Evolutionary conservation across 2,888 invertebrate species (phyloP).

Genomic region (Anarsia innoxiella): DNA sequence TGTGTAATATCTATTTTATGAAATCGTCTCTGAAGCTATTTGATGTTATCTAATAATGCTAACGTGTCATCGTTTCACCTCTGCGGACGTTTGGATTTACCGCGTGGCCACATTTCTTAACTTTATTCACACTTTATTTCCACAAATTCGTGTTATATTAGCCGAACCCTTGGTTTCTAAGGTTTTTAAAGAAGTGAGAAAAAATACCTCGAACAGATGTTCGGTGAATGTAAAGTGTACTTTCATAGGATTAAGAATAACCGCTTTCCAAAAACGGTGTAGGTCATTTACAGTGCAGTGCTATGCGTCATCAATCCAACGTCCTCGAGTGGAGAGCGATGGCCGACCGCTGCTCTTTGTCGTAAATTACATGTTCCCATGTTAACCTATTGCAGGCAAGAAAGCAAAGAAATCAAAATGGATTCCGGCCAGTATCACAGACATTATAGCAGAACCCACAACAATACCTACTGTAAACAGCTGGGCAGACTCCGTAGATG

Average conservation of each 20-base stretch:
- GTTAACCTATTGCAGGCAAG: slow-evolving; percentile 77
- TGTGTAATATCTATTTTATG: slow-evolving; percentile 24
- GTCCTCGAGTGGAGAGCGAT: slow-evolving; percentile 33
- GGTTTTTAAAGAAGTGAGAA: slow-evolving; percentile 24
- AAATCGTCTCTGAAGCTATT: slow-evolving; percentile 22
- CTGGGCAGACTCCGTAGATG: slow-evolving; percentile 91
- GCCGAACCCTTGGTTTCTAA: slow-evolving; percentile 21
- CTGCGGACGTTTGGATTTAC: slow-evolving; percentile 72
- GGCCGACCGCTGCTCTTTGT: too few species aligned
- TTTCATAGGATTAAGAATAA: slow-evolving; percentile 46
- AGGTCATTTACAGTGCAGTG: slow-evolving; percentile 52
- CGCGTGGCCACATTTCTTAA: slow-evolving; percentile 72
- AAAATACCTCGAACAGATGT: slow-evolving; percentile 26
- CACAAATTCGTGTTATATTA: slow-evolving; percentile 22
- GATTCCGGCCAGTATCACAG: slow-evolving; percentile 85
- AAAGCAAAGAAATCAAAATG: slow-evolving; percentile 91
- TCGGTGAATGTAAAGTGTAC: slow-evolving; percentile 27
- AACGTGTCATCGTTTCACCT: slow-evolving; percentile 73
- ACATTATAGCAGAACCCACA: slow-evolving; percentile 85
- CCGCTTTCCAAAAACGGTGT: slow-evolving; percentile 62
- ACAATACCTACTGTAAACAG: slow-evolving; percentile 75
- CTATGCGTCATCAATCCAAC: slow-evolving; percentile 63
- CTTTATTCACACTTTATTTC: slow-evolving; percentile 35
- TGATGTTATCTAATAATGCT: slow-evolving; percentile 61
- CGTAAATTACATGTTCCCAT: slow-evolving; percentile 20